A percentile compares a stretch with the other conserved stretches of the same genome.
phyloP scores from a whole-genome alignment of 1,140 invertebrate genomes.

The Papilio polytes region DNA sequence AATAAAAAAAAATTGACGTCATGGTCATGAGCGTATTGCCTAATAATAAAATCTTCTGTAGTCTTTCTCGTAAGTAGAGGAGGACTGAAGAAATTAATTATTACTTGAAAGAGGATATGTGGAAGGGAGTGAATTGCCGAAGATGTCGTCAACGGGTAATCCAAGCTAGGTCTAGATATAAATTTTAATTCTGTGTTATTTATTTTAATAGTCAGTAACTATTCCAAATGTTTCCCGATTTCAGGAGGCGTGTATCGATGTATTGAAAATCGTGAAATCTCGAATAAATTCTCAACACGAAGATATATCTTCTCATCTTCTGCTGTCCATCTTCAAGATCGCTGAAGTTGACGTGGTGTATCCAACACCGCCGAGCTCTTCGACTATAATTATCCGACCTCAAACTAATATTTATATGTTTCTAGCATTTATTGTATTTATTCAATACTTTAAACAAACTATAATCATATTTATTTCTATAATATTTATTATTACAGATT shows the following conservation, averaged over 20 bases:
- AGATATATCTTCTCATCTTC: slow-evolving; percentile 92
- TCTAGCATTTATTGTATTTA: slow-evolving; percentile 62
- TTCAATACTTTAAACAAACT: slow-evolving; percentile 60
- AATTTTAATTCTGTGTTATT: no score
- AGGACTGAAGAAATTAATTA: no score
- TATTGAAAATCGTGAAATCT: slow-evolving; percentile 91
- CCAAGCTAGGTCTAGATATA: no score
- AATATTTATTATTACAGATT: slow-evolving; percentile 66
- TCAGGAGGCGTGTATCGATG: slow-evolving; percentile 93
- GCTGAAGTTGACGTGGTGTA: slow-evolving; percentile 93
- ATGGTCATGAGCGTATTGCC: no score
- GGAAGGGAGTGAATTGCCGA: no score
- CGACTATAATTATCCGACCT: slow-evolving; percentile 57
- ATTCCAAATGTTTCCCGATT: slow-evolving; percentile 54
- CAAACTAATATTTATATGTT: slow-evolving; percentile 59
- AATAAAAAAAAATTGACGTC: no score
- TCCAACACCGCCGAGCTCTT: slow-evolving; percentile 74
- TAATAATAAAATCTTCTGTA: no score
- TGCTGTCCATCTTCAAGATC: slow-evolving; percentile 95
- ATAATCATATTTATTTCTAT: slow-evolving; percentile 44
- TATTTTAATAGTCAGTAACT: no score
- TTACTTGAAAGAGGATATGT: no score
- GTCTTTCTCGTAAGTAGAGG: no score
- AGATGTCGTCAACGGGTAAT: no score
- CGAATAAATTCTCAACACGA: slow-evolving; percentile 93